Evolutionary conservation across 2,888 invertebrate species (phyloP), one percentile per base, ranked within the genome.

Genomic region (Ypsolopha sequella): DNA sequence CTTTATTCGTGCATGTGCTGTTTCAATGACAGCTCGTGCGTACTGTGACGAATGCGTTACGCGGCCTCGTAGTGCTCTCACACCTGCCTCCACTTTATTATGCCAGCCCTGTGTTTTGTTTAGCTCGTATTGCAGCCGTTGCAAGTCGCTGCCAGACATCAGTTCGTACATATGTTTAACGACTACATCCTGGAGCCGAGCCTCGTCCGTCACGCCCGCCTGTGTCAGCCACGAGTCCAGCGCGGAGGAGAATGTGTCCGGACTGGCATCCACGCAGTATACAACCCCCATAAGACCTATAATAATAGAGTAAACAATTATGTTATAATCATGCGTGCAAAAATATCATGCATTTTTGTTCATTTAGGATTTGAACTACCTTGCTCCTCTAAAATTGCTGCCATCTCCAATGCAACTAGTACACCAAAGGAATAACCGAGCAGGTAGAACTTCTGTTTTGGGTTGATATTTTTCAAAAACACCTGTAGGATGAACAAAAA

Each of bases 251-350:
- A 73, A 54, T 48, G 62, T 63, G 55, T 71, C 73, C n/a, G 76
- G 74, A 55, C 76, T 74, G 54, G 73, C 69, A 50, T 74, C 73
- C 54, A 74, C 59, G 53, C 75, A 75, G 50, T 60, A 70, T 0
- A 76, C 64, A 9, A 63, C 55, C 41, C 76, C 76, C 41, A 58
- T 52, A 35, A 62, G 59, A 54, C 76, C 75, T 76, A 64, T 8
- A 64, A 67, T 10, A 58, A 51, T 49, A 8, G 6, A 34, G 34
- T 7, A 10, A 33, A 3, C n/a, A 33, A 6, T 44, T 38, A 38
- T 38, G 6, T 2, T 2, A 10, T 10, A 38, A 1, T 38, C 2
- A 8, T 38, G n/a, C n/a, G n/a, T 38, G 2, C 1, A 38, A 38
- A n/a, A 38, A 8, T 10, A 4, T 4, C 1, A 38, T 38, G 8